phyloP scores from a whole-genome alignment of 2,797 vertebrate species.

The Nannoperca australis region DNA sequence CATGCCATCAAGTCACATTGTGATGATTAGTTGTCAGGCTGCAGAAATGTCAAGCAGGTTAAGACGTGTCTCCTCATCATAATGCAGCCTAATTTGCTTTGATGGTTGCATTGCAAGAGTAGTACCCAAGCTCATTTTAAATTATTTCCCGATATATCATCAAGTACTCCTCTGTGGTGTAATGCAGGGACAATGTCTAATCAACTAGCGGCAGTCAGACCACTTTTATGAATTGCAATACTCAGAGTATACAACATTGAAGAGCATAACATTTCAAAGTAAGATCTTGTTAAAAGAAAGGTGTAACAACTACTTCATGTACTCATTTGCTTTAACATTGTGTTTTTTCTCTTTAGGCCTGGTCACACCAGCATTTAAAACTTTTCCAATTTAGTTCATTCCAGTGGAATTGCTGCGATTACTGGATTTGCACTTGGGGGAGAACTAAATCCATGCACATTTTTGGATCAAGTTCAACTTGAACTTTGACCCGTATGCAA shows the following conservation, averaged over 20 bases:
- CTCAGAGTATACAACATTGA: not conserved
- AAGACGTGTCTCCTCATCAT: not conserved
- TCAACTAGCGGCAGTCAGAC: not conserved
- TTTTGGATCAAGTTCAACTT: not conserved
- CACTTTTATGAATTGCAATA: not conserved
- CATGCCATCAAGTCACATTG: conserved; percentile 4
- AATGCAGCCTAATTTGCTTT: conserved; percentile 10
- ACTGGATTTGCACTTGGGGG: not conserved
- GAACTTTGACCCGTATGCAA: not conserved
- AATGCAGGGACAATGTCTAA: not conserved
- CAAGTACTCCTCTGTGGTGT: not conserved
- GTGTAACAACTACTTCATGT: not conserved
- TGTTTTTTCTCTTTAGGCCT: not conserved
- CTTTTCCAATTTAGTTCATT: not conserved
- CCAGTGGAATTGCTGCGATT: not conserved
- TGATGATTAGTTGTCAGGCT: not conserved
- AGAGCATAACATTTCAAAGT: not conserved
- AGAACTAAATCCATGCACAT: not conserved
- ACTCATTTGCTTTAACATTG: not conserved
- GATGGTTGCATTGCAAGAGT: not conserved
- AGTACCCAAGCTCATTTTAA: not conserved
- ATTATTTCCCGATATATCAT: conserved; percentile 3
- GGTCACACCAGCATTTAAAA: too few species aligned
- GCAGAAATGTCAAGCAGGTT: not conserved
- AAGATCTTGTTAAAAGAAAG: not conserved